Evolutionary conservation across 2,113 vertebrate genomes (phyloP), one percentile per base, ranked within the genome.

Genomic region (Bostrychus sinensis): DNA sequence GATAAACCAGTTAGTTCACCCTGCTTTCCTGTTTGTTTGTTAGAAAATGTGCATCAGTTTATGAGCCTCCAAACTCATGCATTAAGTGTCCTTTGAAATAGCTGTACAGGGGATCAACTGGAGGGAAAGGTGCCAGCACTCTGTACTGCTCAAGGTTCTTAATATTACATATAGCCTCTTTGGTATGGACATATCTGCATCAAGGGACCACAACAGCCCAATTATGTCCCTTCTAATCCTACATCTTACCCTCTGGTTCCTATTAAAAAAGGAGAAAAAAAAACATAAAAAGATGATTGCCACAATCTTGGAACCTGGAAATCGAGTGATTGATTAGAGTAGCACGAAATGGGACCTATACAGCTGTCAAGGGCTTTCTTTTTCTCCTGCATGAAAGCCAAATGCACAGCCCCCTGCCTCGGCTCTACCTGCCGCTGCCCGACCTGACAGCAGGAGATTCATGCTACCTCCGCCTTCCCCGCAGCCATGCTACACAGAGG

Each of bases 101-200:
- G 60, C 62, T 62, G 51, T 64, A 58, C 2, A 45, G 60, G 61
- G 57, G 59, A 55, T 70, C 19, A 46, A 75, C 72, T 78, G 75
- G 55, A 82, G 63, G 65, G 70, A 77, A 59, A 66, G 56, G 56
- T 56, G 68, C 60, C 4, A 72, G 72, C 64, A 65, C 66, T 78
- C 62, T 68, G 69, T 62, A 75, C 78, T 76, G 75, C 74, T 74
- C 41, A 3, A 26, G 69, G 59, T 81, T 68, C 70, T 64, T 66
- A 22, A 50, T 70, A 79, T 86, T 67, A 86, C 87, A 86, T 78
- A 89, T 71, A 90, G 92, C 86, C 92, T 96, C 94, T 97, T 97
- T 96, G 94, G 95, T 93, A 93, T 94, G 90, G 90, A 89, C 89
- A 85, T 87, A 92, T 90, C 80, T 91, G 89, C 78, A 91, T 81